phyloP scores from a whole-genome alignment of 1,140 invertebrate genomes.

The Megalonaias nervosa region DNA sequence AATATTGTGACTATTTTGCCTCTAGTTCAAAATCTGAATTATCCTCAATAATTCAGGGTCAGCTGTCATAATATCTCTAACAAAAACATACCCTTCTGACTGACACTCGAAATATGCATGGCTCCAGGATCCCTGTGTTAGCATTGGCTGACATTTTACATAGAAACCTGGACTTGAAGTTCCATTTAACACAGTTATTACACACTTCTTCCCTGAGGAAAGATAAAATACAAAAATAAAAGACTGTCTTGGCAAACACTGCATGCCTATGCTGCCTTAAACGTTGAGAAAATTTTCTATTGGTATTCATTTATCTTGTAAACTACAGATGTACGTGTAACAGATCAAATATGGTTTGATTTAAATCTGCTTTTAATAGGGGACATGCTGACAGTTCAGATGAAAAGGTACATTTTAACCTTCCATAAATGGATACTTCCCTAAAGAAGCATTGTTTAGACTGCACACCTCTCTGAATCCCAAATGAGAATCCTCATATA shows the following conservation, averaged over 20 bases:
- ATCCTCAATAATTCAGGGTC: too few relatives aligned
- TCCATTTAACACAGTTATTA: conserved; percentile 94
- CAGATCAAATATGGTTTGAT: neutral
- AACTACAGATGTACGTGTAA: neutral
- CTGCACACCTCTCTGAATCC: too few relatives aligned
- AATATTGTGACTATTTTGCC: too few relatives aligned
- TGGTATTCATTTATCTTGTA: neutral
- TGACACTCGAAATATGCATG: conserved; percentile 91
- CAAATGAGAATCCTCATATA: too few relatives aligned
- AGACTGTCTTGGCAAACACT: neutral
- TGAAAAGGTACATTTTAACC: too few relatives aligned
- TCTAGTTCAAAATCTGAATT: too few relatives aligned
- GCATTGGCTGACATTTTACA: conserved; percentile 98
- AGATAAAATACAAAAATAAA: conserved; percentile 49
- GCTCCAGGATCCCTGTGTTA: conserved; percentile 93
- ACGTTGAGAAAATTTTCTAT: neutral
- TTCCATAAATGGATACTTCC: too few relatives aligned
- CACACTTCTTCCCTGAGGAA: conserved; percentile 89
- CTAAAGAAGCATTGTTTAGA: too few relatives aligned
- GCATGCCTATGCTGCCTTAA: neutral
- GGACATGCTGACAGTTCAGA: too few relatives aligned
- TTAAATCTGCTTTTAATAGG: too few relatives aligned
- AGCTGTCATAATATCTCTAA: too few relatives aligned
- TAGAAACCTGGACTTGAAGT: conserved; percentile 89
- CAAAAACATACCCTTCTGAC: conserved; percentile 88